Base-by-base conservation (phyloP, 2,888 invertebrate genomes). In the Netelia inedita region DNA sequence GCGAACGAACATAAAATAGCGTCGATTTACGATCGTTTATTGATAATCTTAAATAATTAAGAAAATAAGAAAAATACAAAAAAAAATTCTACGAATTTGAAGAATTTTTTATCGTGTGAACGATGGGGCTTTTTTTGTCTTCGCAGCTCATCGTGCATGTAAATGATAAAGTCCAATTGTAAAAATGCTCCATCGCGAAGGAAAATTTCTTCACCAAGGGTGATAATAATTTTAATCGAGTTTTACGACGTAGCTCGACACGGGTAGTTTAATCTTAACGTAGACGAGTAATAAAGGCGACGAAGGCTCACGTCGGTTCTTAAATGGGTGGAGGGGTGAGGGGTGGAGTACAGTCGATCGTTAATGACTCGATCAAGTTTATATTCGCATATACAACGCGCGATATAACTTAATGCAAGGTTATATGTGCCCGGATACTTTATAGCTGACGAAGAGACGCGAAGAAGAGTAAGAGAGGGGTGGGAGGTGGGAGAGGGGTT, bases 331-430 rank as follows among this genome's bases (percentile, higher is more conserved):
- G 28, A 5, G 0, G 28, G 35, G 6, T 0, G 6, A 35, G 35
- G 35, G 35, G 35, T 6, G 35, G 35, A 35, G 35, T 6, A n/a
- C 63, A 35, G 65, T 14, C 41, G 14, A 59, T 68, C 43, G 68
- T 59, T 59, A 57, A 28, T 59, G 16, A n/a, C 11, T 23, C 14
- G 57, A 57, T 76, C 57, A 59, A 76, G 46, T 55, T 75, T 53
- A 55, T 43, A n/a, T 63, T 63, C 35, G n/a, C 21, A 53, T 53
- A 23, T 16, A 35, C 35, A 8, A 1, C 19, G 19, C 46, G 1
- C 59, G 23, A 53, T 19, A 28, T 66, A 61, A 21, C 53, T 28
- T 14, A 63, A 55, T 28, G 61, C 23, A 63, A 50, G 55, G 14
- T 55, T 57, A 65, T 19, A 41, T 28, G 16, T 57, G 5, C 35